These are phyloP conservation scores for Gambusia yucatana DNA, from an alignment of 2,797 vertebrate genomes.

Conservation along the genomic window DNA sequence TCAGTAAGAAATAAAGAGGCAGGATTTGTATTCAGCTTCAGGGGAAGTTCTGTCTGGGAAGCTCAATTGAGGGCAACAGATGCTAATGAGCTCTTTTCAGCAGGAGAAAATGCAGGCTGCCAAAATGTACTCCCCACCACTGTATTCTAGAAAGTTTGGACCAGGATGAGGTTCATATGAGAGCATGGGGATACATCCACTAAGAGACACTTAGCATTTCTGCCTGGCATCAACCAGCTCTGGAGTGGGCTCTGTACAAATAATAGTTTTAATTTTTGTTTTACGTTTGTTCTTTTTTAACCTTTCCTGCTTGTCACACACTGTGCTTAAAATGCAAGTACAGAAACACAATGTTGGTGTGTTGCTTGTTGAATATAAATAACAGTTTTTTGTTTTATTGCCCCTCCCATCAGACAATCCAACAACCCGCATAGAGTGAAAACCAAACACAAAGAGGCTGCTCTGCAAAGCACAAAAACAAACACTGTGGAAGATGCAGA, in stretches of 20 bases:
- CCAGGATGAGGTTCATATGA: conserved; percentile 32
- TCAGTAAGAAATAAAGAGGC: conserved; percentile 27
- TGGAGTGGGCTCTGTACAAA: not conserved
- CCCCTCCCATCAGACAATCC: not conserved
- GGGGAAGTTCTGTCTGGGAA: conserved; percentile 45
- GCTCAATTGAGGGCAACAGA: conserved; percentile 50
- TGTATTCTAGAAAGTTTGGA: conserved; percentile 28
- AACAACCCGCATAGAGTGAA: not conserved
- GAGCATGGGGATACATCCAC: conserved; percentile 25
- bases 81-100: conserved; percentile 68
- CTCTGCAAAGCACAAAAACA: not conserved
- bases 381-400: not conserved
- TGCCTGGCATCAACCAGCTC: conserved; percentile 5
- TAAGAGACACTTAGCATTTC: conserved; percentile 7
- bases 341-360: not conserved
- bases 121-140: conserved; percentile 30
- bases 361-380: conserved; percentile 1
- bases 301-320: not conserved
- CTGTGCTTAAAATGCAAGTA: not conserved
- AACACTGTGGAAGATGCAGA: not conserved
- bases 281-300: conserved; percentile 6
- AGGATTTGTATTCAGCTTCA: conserved; percentile 59
- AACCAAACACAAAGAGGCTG: not conserved
- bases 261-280: not conserved
- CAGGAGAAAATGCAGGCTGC: conserved; percentile 44